Evolutionary conservation across 2,113 vertebrate genomes (phyloP), one percentile per base, ranked within the genome.

Genomic region (Suricata suricatta): DNA sequence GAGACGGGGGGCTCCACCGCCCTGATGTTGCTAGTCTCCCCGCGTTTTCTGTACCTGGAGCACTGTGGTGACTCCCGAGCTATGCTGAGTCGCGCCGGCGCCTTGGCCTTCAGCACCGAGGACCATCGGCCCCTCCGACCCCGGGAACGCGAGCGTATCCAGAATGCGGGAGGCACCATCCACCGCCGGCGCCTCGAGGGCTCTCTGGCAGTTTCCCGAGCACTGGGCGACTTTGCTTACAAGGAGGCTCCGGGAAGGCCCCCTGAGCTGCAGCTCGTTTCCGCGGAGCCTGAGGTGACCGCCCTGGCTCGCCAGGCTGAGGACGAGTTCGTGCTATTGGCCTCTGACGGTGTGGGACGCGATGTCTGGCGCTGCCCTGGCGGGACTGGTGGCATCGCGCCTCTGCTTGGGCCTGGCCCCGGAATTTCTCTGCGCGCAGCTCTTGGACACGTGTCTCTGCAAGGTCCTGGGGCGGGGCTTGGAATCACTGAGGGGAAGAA

Each of bases 271-370:
- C 99, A 99, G 96, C 98, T 99, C 3, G 99, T 99, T 82, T 99
- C 99, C 0, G 99, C 99, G 0, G 99, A 99, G 97, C 99, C 99
- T 0, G 99, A 99, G 90, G 98, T 99, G 82, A 98, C 99, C 0
- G 98, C 99, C 60, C 63, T 99, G 98, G 97, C 98, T 92, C 98
- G 95, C 68, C 98, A 93, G 0, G 93, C 96, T 0, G 96, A 98
- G 71, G 99, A 99, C 8, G 99, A 99, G 98, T 99, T 99, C 97
- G 74, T 99, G 41, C 98, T 99, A 85, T 97, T 99, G 95, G 99
- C 99, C 3, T 99, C 99, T 7, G 99, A 99, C 3, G 99, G 99
- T 0, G 98, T 99, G 99, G 99, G 99, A 99, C 14, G 98, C 98
- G 85, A 98, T 99, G 23, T 98, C 99, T 27, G 99, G 98, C 7